These are phyloP conservation scores for Drosophila burlai DNA, from an alignment of 1,140 invertebrate genomes.

Conservation along the genomic window DNA sequence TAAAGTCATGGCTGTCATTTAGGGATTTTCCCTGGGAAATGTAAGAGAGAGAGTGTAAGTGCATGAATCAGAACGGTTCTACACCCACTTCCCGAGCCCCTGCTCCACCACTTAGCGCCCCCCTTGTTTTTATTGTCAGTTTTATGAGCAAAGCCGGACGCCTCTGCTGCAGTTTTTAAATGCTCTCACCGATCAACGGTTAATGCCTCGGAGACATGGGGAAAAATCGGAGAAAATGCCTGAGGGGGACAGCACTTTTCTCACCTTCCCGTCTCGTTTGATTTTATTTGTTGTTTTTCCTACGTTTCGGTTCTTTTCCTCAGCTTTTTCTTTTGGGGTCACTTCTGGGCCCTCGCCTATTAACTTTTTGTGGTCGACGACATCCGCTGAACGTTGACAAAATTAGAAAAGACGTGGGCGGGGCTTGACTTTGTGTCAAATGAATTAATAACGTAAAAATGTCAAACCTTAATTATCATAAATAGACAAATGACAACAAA, in stretches of 20 bases:
- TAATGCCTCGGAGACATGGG: conserved; percentile 58
- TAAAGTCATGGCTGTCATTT: conserved; percentile 35
- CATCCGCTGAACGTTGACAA: conserved; percentile 74
- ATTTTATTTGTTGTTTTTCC: conserved; percentile 35
- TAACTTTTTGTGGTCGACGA: conserved; percentile 76
- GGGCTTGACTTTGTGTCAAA: conserved; percentile 59
- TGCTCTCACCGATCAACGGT: conserved; percentile 65
- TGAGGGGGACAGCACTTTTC: conserved; percentile 59
- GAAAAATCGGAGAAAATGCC: conserved; percentile 24
- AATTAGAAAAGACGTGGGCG: conserved; percentile 75
- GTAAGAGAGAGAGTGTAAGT: conserved; percentile 6
- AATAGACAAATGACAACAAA: conserved; percentile 81
- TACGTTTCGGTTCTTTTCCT: conserved; percentile 23
- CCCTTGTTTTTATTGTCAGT: conserved; percentile 64
- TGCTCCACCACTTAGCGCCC: conserved; percentile 5
- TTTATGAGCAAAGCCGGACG: conserved; percentile 62
- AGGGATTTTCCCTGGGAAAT: conserved; percentile 32
- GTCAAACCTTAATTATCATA: conserved; percentile 81
- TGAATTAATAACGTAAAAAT: conserved; percentile 82
- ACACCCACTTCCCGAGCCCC: conserved; percentile 3
- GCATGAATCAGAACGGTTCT: conserved; percentile 32
- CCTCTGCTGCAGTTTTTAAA: conserved; percentile 62
- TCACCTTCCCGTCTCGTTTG: conserved; percentile 71
- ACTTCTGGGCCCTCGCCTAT: conserved; percentile 58
- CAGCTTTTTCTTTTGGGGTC: conserved; percentile 59